These are phyloP conservation scores for Papilio demoleus DNA, from an alignment of 2,888 invertebrate genomes.

Conservation along the genomic window DNA sequence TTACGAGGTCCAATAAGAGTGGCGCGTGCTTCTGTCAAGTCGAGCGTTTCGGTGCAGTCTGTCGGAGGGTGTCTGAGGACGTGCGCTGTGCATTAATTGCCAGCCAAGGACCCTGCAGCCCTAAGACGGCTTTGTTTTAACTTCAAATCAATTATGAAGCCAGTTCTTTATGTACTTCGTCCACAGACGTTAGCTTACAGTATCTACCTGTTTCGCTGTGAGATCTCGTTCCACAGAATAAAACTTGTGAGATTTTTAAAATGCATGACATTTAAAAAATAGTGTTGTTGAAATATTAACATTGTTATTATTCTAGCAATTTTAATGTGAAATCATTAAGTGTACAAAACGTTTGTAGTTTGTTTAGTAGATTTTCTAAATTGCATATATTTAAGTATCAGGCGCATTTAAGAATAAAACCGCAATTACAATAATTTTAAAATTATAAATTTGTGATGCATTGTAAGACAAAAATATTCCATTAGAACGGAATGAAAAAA, in stretches of 20 bases:
- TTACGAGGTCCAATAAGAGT: conserved; percentile 25
- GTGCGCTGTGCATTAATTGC: conserved; percentile 67
- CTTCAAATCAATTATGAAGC: conserved; percentile 19
- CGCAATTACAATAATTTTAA: no score
- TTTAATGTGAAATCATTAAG: not conserved
- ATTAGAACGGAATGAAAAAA: no score
- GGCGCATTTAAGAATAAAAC: not conserved
- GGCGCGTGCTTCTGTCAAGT: conserved; percentile 21
- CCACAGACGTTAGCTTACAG: not conserved
- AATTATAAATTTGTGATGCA: no score
- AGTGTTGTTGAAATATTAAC: no score
- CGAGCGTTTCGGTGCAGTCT: conserved; percentile 22
- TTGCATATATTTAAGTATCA: not conserved
- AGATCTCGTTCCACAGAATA: not conserved
- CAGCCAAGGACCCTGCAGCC: conserved; percentile 45
- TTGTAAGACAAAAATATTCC: no score
- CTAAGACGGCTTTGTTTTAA: conserved; percentile 14
- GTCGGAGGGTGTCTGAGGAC: conserved; percentile 63
- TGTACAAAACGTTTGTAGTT: not conserved
- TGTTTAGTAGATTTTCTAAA: not conserved
- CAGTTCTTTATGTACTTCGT: conserved; percentile 2
- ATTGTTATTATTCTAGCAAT: no score
- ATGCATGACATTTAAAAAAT: no score
- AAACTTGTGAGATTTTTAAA: not conserved
- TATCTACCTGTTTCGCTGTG: not conserved